Evolutionary conservation across 2,888 invertebrate genomes (phyloP), one percentile per base, ranked within the genome.

Genomic region (Plebejus anna): DNA sequence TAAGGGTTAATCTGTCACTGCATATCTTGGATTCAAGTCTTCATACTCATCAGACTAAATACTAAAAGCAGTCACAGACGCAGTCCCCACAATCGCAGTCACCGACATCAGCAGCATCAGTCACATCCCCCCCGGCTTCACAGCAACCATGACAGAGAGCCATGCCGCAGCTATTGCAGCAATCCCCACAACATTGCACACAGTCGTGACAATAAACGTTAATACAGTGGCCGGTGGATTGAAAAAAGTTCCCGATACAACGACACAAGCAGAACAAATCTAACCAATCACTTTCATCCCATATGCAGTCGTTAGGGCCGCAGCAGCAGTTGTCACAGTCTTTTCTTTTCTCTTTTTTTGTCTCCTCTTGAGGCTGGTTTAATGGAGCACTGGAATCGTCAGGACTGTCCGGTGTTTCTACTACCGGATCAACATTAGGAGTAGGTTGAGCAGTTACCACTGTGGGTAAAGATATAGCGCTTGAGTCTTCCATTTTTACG

Each of bases 211-310:
- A 75, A 22, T 38, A 59, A 11, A n/a, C 22, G 4, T 42, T 38
- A 4, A 59, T 38, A 38, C 75, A 75, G 4, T 66, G 66, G 66
- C 28, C 59, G 13, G 66, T 5, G 16, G 61, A 75, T 5, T 47
- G 59, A 16, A 38, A 75, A 2, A 75, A 11, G 5, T 59, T 13
- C 13, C 57, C 57, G 7, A 75, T 75, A 36, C 75, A 75, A 36
- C 66, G 66, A 22, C 47, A 75, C 47, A 66, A 16, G 28, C 11
- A 75, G 28, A 66, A 66, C 4, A 11, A 66, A 75, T 75, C 66
- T 16, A 38, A 9, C 11, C n/a, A 4, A 4, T 75, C 75, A 32
- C 32, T 36, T 32, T 32, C 66, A 9, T 66, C 66, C 2, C 13
- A 66, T 11, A 47, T 4, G 4, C 57, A 57, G 9, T 57, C n/a